These are phyloP conservation scores for Sparidentex hasta DNA, from an alignment of 2,797 vertebrate species.

Conservation along the genomic window DNA sequence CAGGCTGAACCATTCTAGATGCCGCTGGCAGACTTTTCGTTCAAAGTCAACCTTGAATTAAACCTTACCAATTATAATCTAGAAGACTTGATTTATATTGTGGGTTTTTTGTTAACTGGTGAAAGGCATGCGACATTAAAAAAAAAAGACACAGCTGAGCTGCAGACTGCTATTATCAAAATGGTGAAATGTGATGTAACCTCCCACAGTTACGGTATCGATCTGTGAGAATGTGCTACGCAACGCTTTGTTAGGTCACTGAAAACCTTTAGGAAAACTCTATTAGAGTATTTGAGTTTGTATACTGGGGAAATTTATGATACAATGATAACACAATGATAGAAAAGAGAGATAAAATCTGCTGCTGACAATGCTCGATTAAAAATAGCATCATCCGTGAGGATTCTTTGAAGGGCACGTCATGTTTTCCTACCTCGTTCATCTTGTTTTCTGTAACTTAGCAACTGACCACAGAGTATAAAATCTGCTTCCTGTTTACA, in stretches of 20 bases:
- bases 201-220: constrained; percentile 18
- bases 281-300: too few species aligned
- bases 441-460: too few species aligned
- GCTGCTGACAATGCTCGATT: too few species aligned
- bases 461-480: too few species aligned
- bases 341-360: too few species aligned
- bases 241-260: neutral
- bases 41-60: constrained; percentile 33
- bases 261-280: too few species aligned
- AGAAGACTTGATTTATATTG: neutral
- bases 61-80: constrained; percentile 7
- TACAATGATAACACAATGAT: too few species aligned
- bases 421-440: too few species aligned
- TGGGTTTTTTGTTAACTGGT: constrained; percentile 19
- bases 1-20: neutral
- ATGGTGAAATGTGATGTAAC: constrained; percentile 7
- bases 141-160: constrained; percentile 10
- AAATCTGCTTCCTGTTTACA: too few species aligned
- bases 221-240: neutral
- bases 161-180: constrained; percentile 31
- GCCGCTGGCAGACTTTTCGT: constrained; percentile 9
- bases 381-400: too few species aligned
- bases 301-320: too few species aligned
- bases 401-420: too few species aligned
- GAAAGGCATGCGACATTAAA: constrained; percentile 28